Base-by-base conservation (phyloP, 2,113 vertebrate genomes). In the Trichomycterus rosablanca region DNA sequence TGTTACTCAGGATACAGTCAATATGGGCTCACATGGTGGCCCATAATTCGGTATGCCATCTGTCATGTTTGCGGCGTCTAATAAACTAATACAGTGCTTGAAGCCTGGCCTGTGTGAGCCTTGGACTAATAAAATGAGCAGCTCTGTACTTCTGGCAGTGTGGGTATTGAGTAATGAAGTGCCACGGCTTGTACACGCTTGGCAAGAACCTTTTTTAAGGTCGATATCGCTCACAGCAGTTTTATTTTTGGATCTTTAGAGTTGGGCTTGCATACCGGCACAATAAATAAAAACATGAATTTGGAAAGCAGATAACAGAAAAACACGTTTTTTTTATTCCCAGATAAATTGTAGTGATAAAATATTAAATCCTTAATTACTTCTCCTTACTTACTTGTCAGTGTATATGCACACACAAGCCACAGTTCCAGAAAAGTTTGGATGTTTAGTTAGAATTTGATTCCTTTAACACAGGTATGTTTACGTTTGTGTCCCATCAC, bases 201-300 rank as follows among this genome's bases (percentile, higher is more conserved):
- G 59, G 60, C 54, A 51, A 24, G 56, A 40, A 49, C 37, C 26
- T 34, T 19, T 44, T 10, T 48, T 37, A 63, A 43, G 24, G 32
- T 28, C 46, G 59, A 32, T 55, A 56, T 55, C 37, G 24, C 49
- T 54, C 50, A 59, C 26, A 44, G 22, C 45, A 49, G 62, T 59
- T 71, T 71, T 65, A 64, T 71, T 59, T 68, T 61, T 68, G 70
- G 67, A n/a, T n/a, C 61, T 58, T 66, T 59, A 60, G 63, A 68
- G 46, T 71, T 51, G 54, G 34, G 53, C 64, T 65, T 56, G 54
- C 60, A 7, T 74, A 45, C 39, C 26, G 23, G 46, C 48, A 30
- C 40, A 8, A 35, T n/a, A n/a, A n/a, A n/a, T n/a, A n/a, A n/a
- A n/a, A n/a, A n/a, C n/a, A n/a, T n/a, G n/a, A n/a, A n/a, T n/a